Percentiles rank a stretch among this genome's conserved stretches.
phyloP scores from a whole-genome alignment of 2,113 vertebrate genomes.

The Motacilla alba region DNA sequence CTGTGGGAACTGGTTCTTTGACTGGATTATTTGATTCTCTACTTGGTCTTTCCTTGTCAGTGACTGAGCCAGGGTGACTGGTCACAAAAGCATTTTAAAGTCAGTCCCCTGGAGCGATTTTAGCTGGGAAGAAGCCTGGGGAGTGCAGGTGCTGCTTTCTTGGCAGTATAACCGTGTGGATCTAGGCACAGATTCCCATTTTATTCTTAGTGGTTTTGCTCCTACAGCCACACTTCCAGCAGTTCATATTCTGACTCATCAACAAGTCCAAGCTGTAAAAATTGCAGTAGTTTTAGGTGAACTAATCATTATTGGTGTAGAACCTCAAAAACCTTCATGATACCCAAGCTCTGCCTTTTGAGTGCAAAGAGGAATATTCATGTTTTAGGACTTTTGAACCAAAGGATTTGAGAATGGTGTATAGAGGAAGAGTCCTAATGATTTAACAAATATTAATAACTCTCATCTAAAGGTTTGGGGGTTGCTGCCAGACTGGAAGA shows the following conservation, averaged over 20 bases:
- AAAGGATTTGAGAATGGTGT: background rate
- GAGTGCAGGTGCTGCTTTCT: background rate
- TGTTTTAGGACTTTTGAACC: background rate
- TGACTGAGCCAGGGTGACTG: background rate
- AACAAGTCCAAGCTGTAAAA: background rate
- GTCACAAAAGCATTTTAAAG: background rate
- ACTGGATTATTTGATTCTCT: background rate
- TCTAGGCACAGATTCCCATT: background rate
- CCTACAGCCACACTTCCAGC: background rate
- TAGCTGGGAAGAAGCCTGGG: background rate
- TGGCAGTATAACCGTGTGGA: background rate
- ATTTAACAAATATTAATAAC: background rate
- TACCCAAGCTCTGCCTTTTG: background rate
- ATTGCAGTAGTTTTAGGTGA: background rate
- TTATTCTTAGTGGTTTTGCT: background rate
- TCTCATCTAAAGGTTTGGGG: constrained; percentile 70
- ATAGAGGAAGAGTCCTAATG: background rate
- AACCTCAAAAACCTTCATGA: background rate
- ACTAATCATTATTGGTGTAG: background rate
- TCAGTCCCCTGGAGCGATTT: accelerated
- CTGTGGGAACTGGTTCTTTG: background rate
- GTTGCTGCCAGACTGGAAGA: constrained; percentile 65
- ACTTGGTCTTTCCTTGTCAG: background rate
- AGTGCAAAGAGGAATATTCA: background rate
- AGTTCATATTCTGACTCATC: background rate